Evolutionary conservation across 2,888 invertebrate genomes (phyloP).

Genomic region (Anthrax anthrax): DNA sequence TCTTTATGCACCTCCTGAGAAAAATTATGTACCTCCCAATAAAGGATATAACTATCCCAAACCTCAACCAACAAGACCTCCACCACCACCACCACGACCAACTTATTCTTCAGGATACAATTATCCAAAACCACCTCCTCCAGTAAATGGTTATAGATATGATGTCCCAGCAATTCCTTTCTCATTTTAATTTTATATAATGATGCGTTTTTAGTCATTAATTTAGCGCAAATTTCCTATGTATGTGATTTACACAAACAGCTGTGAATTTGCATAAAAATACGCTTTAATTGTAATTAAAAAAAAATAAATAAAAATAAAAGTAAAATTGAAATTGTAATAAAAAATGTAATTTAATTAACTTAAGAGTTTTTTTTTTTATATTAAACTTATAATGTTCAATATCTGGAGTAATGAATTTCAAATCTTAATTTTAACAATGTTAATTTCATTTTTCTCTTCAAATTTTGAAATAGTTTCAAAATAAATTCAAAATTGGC

Average conservation of each 20-base stretch:
- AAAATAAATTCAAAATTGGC: too few relatives aligned
- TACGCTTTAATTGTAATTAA: conserved; percentile 5
- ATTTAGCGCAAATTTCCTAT: not conserved
- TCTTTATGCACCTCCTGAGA: too few relatives aligned
- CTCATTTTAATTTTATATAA: conserved; percentile 1
- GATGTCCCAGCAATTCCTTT: conserved; percentile 2
- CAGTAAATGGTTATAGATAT: conserved; percentile 1
- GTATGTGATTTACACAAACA: conserved; percentile 2
- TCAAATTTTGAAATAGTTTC: too few relatives aligned
- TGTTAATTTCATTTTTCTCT: too few relatives aligned
- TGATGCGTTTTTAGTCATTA: not conserved
- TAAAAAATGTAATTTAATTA: not conserved
- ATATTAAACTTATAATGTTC: too few relatives aligned
- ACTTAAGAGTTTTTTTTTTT: too few relatives aligned
- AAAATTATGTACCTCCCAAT: too few relatives aligned
- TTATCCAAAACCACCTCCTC: not conserved
- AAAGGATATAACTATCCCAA: not conserved
- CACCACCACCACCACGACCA: conserved; percentile 8
- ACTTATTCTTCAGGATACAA: too few relatives aligned
- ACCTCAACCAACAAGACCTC: conserved; percentile 12
- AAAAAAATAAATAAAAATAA: not conserved
- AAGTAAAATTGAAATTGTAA: too few relatives aligned
- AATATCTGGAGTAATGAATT: too few relatives aligned
- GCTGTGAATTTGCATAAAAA: conserved; percentile 5
- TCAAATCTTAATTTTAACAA: too few relatives aligned